Conservation (phyloP, 2,888 invertebrate species). For the Drosophila kokeensis region DNA sequence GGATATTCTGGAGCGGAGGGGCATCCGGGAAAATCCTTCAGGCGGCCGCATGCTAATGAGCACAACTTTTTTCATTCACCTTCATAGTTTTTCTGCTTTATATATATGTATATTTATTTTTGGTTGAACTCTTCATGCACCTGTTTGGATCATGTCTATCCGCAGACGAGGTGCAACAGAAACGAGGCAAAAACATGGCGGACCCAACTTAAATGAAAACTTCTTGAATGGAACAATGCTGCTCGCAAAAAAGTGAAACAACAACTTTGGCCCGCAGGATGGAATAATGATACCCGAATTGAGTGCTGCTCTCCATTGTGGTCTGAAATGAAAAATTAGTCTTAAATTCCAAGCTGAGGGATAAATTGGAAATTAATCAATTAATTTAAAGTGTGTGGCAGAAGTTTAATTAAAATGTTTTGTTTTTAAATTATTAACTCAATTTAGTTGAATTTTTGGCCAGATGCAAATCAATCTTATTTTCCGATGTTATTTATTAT, state of each 20-base stretch:
- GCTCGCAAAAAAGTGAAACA: conserved; percentile 9
- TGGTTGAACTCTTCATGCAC: conserved; percentile 49
- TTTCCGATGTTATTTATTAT: neutral
- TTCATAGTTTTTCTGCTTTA: conserved; percentile 19
- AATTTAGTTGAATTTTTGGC: neutral
- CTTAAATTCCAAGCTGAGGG: neutral
- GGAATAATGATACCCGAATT: conserved; percentile 35
- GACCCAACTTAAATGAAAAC: conserved; percentile 34
- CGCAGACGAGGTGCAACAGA: conserved; percentile 15
- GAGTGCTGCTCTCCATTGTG: conserved; percentile 14
- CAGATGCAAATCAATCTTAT: neutral
- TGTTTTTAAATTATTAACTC: neutral
- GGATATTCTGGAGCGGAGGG: conserved; percentile 10
- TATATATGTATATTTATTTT: conserved; percentile 1
- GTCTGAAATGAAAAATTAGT: neutral
- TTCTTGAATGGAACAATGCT: conserved; percentile 47
- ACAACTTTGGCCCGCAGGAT: conserved; percentile 6
- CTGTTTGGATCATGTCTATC: conserved; percentile 32
- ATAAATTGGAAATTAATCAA: neutral
- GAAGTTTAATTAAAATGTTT: neutral
- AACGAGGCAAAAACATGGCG: conserved; percentile 6
- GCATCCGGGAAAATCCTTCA: conserved; percentile 12
- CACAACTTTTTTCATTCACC: conserved; percentile 53
- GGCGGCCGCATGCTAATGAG: conserved; percentile 72
- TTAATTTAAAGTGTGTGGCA: neutral